phyloP scores from a whole-genome alignment of 2,797 vertebrate species.

The Neosalanx taihuensis region DNA sequence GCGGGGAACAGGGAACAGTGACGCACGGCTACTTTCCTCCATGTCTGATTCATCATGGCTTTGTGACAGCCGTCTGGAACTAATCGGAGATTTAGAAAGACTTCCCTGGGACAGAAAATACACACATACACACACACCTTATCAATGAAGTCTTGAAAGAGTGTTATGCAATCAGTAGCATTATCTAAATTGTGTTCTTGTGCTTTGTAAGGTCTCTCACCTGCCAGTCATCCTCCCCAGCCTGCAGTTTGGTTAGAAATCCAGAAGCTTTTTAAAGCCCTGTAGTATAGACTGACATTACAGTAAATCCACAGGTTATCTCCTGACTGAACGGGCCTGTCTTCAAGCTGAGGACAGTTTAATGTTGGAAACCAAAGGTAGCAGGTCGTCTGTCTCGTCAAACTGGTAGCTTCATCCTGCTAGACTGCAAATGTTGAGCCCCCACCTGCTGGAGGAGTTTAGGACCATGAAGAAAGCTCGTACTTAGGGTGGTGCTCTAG shows the following conservation, averaged over 20 bases:
- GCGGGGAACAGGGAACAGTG: constrained; percentile 48
- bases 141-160: constrained; percentile 7
- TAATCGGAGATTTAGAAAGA: constrained; percentile 59
- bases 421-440: background rate
- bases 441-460: background rate
- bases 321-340: constrained; percentile 39
- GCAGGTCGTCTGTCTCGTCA: constrained; percentile 22
- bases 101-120: constrained; percentile 27
- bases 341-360: constrained; percentile 42
- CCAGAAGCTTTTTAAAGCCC: background rate
- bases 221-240: background rate
- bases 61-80: constrained; percentile 59
- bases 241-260: background rate
- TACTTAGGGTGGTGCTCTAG: constrained; percentile 26
- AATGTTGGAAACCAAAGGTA: constrained; percentile 8
- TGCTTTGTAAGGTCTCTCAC: constrained; percentile 12
- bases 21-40: constrained; percentile 38
- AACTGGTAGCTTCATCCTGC: background rate
- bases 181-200: constrained; percentile 14
- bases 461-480: background rate
- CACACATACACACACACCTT: constrained; percentile 12
- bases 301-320: constrained; percentile 27
- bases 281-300: background rate
- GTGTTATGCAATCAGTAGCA: constrained; percentile 21
- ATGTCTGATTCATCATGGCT: constrained; percentile 50